Evolutionary conservation across 2,888 invertebrate genomes (phyloP).

Genomic region (Eristalis intricaria): DNA sequence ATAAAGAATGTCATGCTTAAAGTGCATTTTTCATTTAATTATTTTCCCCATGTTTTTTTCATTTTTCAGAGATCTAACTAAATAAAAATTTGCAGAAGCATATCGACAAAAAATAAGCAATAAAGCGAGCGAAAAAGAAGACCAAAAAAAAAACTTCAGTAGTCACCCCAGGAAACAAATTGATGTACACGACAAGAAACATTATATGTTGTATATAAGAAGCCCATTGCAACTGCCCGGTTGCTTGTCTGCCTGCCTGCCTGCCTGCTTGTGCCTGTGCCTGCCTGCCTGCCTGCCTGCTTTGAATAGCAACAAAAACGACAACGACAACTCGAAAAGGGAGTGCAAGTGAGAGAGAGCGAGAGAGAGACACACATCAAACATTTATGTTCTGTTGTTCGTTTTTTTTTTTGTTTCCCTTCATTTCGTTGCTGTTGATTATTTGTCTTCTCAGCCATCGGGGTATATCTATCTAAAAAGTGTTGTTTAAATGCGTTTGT

Average conservation of each 20-base stretch:
- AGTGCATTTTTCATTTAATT: background rate
- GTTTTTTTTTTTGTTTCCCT: too few species aligned
- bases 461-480: background rate
- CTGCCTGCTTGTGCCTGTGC: background rate
- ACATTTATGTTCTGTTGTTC: background rate
- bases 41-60: background rate
- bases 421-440: background rate
- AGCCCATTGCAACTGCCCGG: conserved; percentile 5
- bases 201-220: conserved; percentile 25
- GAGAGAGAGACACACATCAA: background rate
- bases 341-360: conserved; percentile 18
- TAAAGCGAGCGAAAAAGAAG: background rate
- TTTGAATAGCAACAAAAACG: conserved; percentile 8
- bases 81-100: background rate
- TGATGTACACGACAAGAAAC: background rate
- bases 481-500: conserved; percentile 5
- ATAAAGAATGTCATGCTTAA: background rate
- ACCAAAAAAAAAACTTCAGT: background rate
- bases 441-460: background rate
- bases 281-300: background rate
- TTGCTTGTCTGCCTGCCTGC: background rate
- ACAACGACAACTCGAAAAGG: background rate
- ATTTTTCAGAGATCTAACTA: conserved; percentile 13
- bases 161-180: conserved; percentile 15
- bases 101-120: background rate